phyloP scores from a whole-genome alignment of 1,140 invertebrate species.

The Dysdera silvatica region DNA sequence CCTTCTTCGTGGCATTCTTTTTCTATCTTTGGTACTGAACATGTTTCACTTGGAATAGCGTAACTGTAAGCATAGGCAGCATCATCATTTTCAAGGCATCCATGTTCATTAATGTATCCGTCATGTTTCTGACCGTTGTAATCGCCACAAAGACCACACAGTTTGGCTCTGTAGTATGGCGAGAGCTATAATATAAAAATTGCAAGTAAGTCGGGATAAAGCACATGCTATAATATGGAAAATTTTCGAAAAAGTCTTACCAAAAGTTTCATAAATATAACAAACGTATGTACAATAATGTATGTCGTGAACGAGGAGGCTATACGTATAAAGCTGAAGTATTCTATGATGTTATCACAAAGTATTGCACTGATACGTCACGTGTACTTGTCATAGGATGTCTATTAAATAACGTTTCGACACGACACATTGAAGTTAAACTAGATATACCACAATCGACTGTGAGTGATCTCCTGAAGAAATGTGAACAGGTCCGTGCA shows the following conservation, averaged over 20 bases:
- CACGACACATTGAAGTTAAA: too few species aligned
- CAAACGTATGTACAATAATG: not conserved
- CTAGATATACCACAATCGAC: too few species aligned
- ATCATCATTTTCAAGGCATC: slow-evolving; percentile 20
- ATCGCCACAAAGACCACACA: slow-evolving; percentile 33
- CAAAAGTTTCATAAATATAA: not conserved
- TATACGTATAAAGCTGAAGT: not conserved
- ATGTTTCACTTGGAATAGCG: slow-evolving; percentile 21
- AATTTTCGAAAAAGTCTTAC: not conserved
- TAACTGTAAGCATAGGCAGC: slow-evolving; percentile 24
- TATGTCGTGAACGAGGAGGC: not conserved
- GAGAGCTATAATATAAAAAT: slow-evolving; percentile 20
- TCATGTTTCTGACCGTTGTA: slow-evolving; percentile 29
- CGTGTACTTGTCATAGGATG: too few species aligned
- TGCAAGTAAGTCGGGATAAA: too few species aligned
- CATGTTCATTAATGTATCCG: slow-evolving; percentile 19
- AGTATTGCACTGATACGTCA: too few species aligned
- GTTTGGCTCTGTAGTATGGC: slow-evolving; percentile 23
- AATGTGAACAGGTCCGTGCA: too few species aligned
- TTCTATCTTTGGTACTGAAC: slow-evolving; percentile 17
- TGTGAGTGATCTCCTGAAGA: too few species aligned
- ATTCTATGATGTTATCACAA: not conserved
- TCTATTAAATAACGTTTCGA: too few species aligned
- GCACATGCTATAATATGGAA: not conserved
- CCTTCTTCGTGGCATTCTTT: slow-evolving; percentile 7